phyloP scores from a whole-genome alignment of 1,140 invertebrate species.

The Aphelinus certus region DNA sequence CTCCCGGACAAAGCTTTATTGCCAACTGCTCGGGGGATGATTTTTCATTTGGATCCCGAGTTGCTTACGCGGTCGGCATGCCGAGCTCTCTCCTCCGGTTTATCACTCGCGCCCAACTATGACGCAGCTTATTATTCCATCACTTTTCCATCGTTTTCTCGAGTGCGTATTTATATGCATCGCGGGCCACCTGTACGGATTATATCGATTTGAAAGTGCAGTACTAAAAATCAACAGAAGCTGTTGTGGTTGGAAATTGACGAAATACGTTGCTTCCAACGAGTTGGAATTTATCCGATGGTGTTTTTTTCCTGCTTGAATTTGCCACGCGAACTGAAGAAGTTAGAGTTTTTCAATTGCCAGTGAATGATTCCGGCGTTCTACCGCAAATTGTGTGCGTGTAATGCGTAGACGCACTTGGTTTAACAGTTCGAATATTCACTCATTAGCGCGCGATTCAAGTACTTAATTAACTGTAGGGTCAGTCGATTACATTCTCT shows the following conservation, averaged over 20 bases:
- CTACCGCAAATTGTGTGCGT: constrained; percentile 16
- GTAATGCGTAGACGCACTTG: constrained; percentile 30
- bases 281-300: too few species aligned
- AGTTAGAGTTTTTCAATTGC: too few species aligned
- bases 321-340: neutral
- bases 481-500: constrained; percentile 26
- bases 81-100: neutral
- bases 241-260: too few species aligned
- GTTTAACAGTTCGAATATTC: constrained; percentile 35
- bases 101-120: too few species aligned
- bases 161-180: too few species aligned
- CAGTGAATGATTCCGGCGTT: neutral
- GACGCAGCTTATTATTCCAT: too few species aligned
- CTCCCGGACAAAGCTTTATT: constrained; percentile 11
- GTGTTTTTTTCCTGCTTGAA: neutral
- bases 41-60: neutral
- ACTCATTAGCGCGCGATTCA: constrained; percentile 45
- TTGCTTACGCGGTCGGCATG: neutral
- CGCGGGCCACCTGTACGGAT: too few species aligned
- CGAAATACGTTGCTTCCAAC: too few species aligned
- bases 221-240: too few species aligned
- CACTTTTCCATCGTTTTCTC: too few species aligned
- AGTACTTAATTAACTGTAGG: constrained; percentile 48
- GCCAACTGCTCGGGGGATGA: neutral
- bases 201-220: too few species aligned